Conservation (phyloP, 92 coral and sea anemone species). For the Pocillopora meandrina region DNA sequence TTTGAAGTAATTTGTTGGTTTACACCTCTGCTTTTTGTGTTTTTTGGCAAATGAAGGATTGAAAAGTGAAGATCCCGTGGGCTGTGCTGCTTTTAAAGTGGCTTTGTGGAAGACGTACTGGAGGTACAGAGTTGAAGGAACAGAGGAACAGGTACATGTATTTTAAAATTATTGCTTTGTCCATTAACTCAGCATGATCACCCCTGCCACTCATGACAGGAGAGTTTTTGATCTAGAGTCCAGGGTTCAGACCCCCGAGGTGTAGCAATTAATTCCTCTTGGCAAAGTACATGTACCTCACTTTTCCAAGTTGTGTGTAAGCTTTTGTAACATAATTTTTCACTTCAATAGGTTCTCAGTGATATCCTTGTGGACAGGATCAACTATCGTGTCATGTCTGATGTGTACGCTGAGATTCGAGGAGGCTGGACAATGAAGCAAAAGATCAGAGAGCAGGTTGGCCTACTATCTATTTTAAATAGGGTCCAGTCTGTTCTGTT, state of each 20-base stretch:
- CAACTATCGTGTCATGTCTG: slow-evolving; percentile 70
- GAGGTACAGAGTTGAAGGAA: slow-evolving; percentile 53
- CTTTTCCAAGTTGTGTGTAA: not conserved
- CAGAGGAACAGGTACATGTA: slow-evolving; percentile 83
- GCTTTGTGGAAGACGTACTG: slow-evolving; percentile 66
- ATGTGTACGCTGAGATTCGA: slow-evolving; percentile 66
- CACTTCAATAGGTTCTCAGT: slow-evolving; percentile 64
- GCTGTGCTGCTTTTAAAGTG: slow-evolving; percentile 75
- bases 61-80: slow-evolving; percentile 85
- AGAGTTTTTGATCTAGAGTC: too few species aligned
- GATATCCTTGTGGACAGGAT: slow-evolving; percentile 76
- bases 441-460: slow-evolving; percentile 87
- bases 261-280: too few species aligned
- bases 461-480: not conserved
- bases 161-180: too few species aligned
- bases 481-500: too few species aligned
- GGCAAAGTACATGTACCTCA: too few species aligned
- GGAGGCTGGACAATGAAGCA: slow-evolving; percentile 84
- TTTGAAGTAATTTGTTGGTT: too few species aligned
- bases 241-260: too few species aligned
- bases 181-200: too few species aligned
- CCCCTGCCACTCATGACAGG: too few species aligned
- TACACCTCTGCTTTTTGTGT: not conserved
- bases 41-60: slow-evolving; percentile 53
- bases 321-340: not conserved